phyloP scores from a whole-genome alignment of 2,888 invertebrate genomes.

The Limnephilus auricula region DNA sequence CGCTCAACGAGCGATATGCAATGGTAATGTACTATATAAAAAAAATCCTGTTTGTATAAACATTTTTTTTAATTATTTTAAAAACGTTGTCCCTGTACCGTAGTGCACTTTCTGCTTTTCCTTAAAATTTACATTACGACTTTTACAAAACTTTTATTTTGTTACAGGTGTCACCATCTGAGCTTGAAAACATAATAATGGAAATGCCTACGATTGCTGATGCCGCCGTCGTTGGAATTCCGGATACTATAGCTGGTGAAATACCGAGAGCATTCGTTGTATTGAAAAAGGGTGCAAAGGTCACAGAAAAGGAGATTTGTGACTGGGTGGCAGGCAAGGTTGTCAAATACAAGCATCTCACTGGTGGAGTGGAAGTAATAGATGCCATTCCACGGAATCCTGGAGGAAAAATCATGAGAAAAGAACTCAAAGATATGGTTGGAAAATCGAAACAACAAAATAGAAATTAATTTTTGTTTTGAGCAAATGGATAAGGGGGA shows the following conservation, averaged over 20 bases:
- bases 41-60: too few species aligned
- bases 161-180: slow-evolving; percentile 89
- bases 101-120: background rate
- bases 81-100: background rate
- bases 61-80: background rate
- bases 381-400: slow-evolving; percentile 85
- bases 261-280: slow-evolving; percentile 87
- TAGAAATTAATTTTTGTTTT: background rate
- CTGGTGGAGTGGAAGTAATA: slow-evolving; percentile 84
- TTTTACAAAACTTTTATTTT: background rate
- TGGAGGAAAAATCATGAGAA: slow-evolving; percentile 87
- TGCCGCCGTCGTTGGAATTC: slow-evolving; percentile 88
- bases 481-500: background rate
- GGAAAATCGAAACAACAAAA: slow-evolving; percentile 30
- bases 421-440: slow-evolving; percentile 79
- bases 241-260: slow-evolving; percentile 84
- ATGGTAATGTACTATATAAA: too few species aligned
- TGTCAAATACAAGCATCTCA: slow-evolving; percentile 84
- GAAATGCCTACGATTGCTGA: slow-evolving; percentile 85
- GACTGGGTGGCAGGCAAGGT: slow-evolving; percentile 81
- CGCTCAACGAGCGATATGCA: too few species aligned
- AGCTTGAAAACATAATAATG: slow-evolving; percentile 87
- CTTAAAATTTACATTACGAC: background rate
- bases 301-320: slow-evolving; percentile 79
- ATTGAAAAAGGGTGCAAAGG: slow-evolving; percentile 75